Evolutionary conservation across 2,888 invertebrate genomes (phyloP).

Genomic region (Gerris lacustris): DNA sequence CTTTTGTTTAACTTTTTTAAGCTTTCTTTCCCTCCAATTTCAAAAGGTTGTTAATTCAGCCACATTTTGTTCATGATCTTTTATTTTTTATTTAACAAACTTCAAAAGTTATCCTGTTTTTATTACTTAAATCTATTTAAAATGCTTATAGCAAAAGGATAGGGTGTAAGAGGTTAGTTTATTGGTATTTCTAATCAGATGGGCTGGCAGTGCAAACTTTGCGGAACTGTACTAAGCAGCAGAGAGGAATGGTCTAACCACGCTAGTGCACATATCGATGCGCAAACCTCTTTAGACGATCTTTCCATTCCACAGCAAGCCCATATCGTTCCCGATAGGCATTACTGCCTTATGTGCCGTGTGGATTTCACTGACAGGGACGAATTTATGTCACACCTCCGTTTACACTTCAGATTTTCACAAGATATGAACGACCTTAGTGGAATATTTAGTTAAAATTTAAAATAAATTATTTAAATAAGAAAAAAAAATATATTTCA

Average conservation of each 20-base stretch:
- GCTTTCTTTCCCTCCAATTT: no score
- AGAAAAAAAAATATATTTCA: not conserved
- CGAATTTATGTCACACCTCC: conserved; percentile 56
- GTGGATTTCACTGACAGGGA: conserved; percentile 54
- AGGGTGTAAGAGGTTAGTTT: no score
- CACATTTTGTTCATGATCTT: no score
- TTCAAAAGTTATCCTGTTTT: no score
- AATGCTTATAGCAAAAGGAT: no score
- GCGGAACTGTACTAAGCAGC: conserved; percentile 56
- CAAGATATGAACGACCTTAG: conserved; percentile 21
- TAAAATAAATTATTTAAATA: not conserved
- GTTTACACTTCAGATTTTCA: conserved; percentile 47
- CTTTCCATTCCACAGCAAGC: conserved; percentile 36
- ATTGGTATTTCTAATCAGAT: not conserved
- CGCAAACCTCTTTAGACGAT: conserved; percentile 38
- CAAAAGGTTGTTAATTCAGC: no score
- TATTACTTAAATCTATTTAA: no score
- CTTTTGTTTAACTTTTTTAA: no score
- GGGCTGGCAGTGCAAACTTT: conserved; percentile 64
- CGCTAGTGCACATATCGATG: conserved; percentile 57
- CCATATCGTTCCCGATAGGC: conserved; percentile 37
- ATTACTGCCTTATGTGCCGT: conserved; percentile 52
- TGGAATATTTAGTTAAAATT: conserved; percentile 16
- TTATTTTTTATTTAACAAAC: no score
- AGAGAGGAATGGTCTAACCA: conserved; percentile 66